Base-by-base conservation (phyloP, 2,797 vertebrate species). In the Brotula barbata region DNA sequence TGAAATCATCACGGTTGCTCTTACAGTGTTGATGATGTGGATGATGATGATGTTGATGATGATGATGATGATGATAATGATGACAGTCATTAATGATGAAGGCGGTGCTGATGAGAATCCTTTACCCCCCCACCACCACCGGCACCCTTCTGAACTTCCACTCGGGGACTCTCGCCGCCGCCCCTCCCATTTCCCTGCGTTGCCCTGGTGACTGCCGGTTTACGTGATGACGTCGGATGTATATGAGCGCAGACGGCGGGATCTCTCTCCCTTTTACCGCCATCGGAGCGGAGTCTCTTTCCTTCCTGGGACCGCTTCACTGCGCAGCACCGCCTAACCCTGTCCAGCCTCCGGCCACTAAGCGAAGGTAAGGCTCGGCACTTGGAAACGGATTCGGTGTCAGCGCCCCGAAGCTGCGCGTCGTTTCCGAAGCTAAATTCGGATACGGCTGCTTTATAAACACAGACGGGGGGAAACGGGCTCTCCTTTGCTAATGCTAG, bases 161-260 rank as follows among this genome's bases (percentile, higher is more conserved):
- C 41, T 41, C 64, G 59, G 52, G 50, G 45, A 39, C 39, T 51
- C 52, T 66, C 39, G 1, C 19, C 16, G 5, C 58, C 14, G 83
- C 85, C 78, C 82, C 83, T 47, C 88, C 88, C 77, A 72, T 16
- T 0, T 36, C 34, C 6, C 71, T 68, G 73, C 77, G 86, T 93
- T 91, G 80, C 89, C 91, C 16, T 77, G 84, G 92, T 70, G 88
- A 93, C 88, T 54, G 73, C 61, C 71, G 85, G 75, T 84, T 87
- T 93, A 92, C 95, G 95, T 94, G 93, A 91, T 95, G 95, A 98
- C 95, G 96, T 93, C 71, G 77, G 84, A 93, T 93, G 92, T 96
- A 96, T 96, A 96, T 96, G 95, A 96, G 94, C 93, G 94, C 94
- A 85, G 89, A 94, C 95, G 92, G 95, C 95, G 94, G 92, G 93